phyloP scores from a whole-genome alignment of 2,888 invertebrate genomes.

The Chaitophorus viminalis region DNA sequence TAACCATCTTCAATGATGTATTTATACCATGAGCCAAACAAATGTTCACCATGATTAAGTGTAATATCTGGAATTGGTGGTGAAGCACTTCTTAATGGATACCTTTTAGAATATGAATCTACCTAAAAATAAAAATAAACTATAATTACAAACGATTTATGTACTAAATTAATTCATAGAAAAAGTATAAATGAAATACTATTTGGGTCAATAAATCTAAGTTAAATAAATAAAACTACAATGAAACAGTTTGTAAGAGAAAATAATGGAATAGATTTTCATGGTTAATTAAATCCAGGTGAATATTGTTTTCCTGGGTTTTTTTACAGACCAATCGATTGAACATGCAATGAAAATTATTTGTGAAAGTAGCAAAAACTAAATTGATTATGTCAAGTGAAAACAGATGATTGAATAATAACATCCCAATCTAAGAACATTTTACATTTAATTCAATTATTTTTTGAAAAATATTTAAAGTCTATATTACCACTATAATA shows the following conservation, averaged over 20 bases:
- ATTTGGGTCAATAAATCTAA: slow-evolving; percentile 17
- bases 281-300: slow-evolving; percentile 55
- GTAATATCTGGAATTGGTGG: slow-evolving; percentile 63
- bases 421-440: slow-evolving; percentile 29
- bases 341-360: slow-evolving; percentile 24
- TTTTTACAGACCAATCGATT: slow-evolving; percentile 9
- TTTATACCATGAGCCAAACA: slow-evolving; percentile 65
- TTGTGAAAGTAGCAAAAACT: slow-evolving; percentile 45
- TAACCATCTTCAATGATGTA: slow-evolving; percentile 63
- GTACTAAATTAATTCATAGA: neutral
- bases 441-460: neutral
- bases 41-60: slow-evolving; percentile 51
- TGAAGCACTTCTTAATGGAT: slow-evolving; percentile 63
- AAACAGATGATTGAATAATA: slow-evolving; percentile 28
- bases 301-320: slow-evolving; percentile 35
- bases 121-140: slow-evolving; percentile 62
- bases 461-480: neutral
- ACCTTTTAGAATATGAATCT: slow-evolving; percentile 63
- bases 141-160: neutral
- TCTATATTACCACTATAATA: neutral
- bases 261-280: slow-evolving; percentile 46
- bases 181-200: slow-evolving; percentile 15
- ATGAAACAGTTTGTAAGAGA: slow-evolving; percentile 30
- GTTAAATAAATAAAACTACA: slow-evolving; percentile 29
- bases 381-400: slow-evolving; percentile 53